These are phyloP conservation scores for Littorina saxatilis DNA, from an alignment of 1,140 invertebrate species.

Conservation along the genomic window DNA sequence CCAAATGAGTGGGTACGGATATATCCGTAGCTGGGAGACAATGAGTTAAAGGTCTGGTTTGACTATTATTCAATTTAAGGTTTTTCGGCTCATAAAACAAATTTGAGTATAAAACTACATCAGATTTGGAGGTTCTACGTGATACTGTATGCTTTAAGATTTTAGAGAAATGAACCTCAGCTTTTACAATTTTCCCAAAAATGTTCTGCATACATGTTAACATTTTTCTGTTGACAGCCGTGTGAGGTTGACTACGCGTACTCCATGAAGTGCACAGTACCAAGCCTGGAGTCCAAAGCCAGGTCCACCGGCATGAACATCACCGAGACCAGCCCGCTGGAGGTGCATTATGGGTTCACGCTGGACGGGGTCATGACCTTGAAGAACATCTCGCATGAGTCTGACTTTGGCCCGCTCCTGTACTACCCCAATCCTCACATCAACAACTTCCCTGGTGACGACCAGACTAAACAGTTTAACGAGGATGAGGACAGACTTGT, in stretches of 20 bases:
- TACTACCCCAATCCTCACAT: constrained; percentile 67
- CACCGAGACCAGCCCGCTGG: constrained; percentile 62
- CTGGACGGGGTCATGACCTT: constrained; percentile 62
- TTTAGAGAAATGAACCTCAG: no score
- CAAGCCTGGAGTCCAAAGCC: constrained; percentile 47
- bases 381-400: constrained; percentile 59
- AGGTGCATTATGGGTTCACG: constrained; percentile 68
- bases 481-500: constrained; percentile 56
- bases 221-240: constrained; percentile 45
- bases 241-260: constrained; percentile 43
- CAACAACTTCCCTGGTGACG: constrained; percentile 48
- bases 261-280: constrained; percentile 57
- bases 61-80: no score
- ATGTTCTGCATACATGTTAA: no score
- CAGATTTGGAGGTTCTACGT: no score
- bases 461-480: constrained; percentile 51
- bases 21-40: no score
- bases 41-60: no score
- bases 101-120: no score
- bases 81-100: no score
- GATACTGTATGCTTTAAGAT: no score
- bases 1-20: no score
- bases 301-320: constrained; percentile 52
- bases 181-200: no score
- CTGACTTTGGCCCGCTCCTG: constrained; percentile 56